Evolutionary conservation across 2,797 vertebrate genomes (phyloP).

Genomic region (Arremon brunneinucha): DNA sequence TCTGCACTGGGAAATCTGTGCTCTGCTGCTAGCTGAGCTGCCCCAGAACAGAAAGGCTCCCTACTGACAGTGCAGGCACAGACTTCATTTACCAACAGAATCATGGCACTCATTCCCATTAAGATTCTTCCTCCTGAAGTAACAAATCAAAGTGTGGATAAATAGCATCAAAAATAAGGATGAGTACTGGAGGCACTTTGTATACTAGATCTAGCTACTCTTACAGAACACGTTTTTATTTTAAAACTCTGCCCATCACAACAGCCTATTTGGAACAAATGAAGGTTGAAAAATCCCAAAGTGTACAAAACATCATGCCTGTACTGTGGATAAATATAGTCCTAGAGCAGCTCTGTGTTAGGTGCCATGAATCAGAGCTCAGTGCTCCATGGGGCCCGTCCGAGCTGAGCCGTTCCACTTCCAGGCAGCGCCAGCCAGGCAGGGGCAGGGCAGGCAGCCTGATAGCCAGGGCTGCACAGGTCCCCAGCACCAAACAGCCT

Average conservation of each 20-base stretch:
- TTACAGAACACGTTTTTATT: not conserved
- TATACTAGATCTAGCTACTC: not conserved
- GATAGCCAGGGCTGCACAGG: not conserved
- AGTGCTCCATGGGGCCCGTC: accelerated
- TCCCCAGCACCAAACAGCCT: not conserved
- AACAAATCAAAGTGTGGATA: not conserved
- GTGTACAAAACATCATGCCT: not conserved
- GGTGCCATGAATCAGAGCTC: not conserved
- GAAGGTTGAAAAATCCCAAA: not conserved
- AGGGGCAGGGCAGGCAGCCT: not conserved
- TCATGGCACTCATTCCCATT: accelerated
- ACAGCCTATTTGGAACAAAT: not conserved
- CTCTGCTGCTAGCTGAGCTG: not conserved
- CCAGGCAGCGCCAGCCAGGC: accelerated
- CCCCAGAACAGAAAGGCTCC: not conserved
- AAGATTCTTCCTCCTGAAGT: not conserved
- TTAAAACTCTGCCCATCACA: not conserved
- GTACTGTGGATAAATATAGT: not conserved
- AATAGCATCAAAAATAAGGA: not conserved
- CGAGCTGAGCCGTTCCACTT: accelerated
- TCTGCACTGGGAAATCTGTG: not conserved
- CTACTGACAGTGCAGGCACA: not conserved
- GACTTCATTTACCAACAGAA: not conserved
- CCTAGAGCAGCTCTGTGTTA: not conserved
- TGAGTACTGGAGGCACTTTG: not conserved